These are phyloP conservation scores for Tringa solitaria DNA, from an alignment of 2,113 vertebrate species.

Conservation along the genomic window DNA sequence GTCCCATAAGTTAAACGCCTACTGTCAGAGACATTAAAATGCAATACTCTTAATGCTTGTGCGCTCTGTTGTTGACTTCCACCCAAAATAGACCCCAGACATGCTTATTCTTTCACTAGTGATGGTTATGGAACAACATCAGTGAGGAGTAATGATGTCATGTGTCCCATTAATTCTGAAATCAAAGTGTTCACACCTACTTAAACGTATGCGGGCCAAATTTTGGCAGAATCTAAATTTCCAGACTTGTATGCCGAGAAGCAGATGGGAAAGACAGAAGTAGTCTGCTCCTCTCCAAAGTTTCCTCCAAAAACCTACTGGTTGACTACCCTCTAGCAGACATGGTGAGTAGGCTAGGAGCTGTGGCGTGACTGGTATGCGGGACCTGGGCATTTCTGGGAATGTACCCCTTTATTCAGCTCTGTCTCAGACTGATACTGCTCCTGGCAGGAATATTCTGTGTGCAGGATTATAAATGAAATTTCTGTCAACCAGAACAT, in stretches of 20 bases:
- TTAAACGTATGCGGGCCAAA: neutral
- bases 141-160: conserved; percentile 10
- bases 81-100: neutral
- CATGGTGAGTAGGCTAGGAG: neutral
- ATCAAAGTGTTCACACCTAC: conserved; percentile 25
- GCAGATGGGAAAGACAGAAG: neutral
- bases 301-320: neutral
- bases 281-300: neutral
- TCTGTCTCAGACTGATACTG: neutral
- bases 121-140: neutral
- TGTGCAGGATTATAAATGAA: conserved; percentile 4
- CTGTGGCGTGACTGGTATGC: fast-evolving
- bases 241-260: neutral
- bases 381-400: neutral
- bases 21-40: neutral
- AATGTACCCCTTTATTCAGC: neutral
- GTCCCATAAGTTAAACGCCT: conserved; percentile 18
- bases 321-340: neutral
- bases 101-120: neutral
- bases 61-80: neutral
- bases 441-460: conserved; percentile 14
- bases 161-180: conserved; percentile 42
- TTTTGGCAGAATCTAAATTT: neutral
- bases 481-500: conserved; percentile 31
- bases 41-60: neutral